A percentile compares a stretch with the other conserved stretches of the same genome.
phyloP scores from a whole-genome alignment of 2,888 invertebrate species.

The Cephus pygmeus region DNA sequence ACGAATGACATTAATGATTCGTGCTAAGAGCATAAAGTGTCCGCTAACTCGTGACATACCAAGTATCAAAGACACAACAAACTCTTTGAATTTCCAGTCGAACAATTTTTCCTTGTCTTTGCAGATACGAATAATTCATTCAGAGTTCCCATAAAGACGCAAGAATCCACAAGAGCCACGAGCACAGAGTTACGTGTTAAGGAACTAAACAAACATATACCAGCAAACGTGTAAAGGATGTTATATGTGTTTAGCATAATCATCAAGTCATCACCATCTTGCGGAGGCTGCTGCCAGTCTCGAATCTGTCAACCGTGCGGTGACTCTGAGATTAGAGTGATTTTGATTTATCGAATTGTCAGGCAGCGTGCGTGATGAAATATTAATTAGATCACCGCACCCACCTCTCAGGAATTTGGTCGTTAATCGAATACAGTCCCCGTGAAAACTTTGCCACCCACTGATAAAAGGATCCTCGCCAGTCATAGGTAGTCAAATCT shows the following conservation, averaged over 20 bases:
- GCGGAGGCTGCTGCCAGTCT: neutral
- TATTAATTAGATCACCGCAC: slow-evolving; percentile 6
- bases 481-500: neutral
- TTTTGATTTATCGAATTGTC: slow-evolving; percentile 5
- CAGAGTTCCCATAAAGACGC: neutral
- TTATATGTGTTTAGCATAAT: neutral
- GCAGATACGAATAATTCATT: neutral
- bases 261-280: neutral
- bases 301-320: neutral
- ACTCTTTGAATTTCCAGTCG: neutral
- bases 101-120: neutral
- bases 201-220: neutral
- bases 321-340: neutral
- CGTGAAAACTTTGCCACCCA: neutral
- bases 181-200: neutral
- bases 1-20: neutral
- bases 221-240: neutral
- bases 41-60: neutral
- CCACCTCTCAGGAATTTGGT: neutral
- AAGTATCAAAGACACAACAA: neutral
- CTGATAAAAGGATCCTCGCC: neutral
- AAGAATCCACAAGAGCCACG: neutral
- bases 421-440: slow-evolving; percentile 1
- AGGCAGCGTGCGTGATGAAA: neutral
- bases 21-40: neutral